Base-by-base conservation (phyloP, 2,888 invertebrate genomes). In the Phania funesta region DNA sequence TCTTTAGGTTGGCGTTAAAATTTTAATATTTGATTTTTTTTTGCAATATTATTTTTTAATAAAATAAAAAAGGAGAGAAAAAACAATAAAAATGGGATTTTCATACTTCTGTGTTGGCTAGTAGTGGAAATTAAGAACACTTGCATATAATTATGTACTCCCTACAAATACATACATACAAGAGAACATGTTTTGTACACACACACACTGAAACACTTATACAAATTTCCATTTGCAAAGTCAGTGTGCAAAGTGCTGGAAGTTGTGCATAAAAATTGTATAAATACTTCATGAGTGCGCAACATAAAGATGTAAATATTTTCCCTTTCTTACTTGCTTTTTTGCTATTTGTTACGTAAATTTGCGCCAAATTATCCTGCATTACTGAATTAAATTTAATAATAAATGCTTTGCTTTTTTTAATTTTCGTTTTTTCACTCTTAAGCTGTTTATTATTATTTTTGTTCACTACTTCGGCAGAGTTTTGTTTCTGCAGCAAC, bases 351-450 rank as follows among this genome's bases (percentile, higher is more conserved):
- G 60, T 24, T 62, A 80, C 70, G 35, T 68, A 77, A 68, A 79
- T 73, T 81, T 83, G 70, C 60, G 56, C 54, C 50, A 79, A 83
- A 84, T 84, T 79, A 78, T 80, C 78, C 70, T 67, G 67, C 76
- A 75, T 76, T 75, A 78, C 70, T 64, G 77, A 81, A 84, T 84
- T 78, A 84, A 83, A 79, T 84, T 84, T 83, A 84, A 84, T 84
- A 83, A 81, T 83, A 70, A 83, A 84, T 83, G 79, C 64, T 58
- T 71, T 62, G 65, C 38, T 2, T 48, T 18, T 13, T 35, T 48
- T 35, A 8, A 18, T 38, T 32, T 35, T 24, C 20, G 0, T 29
- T 56, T 35, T 67, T 58, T 52, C 32, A 35, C 52, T 64, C 70
- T 26, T 29, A 38, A 48, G 56, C 35, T 48, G 46, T 46, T 75